A percentile compares a stretch with the other conserved stretches of the same genome.
Evolutionary conservation across 2,797 vertebrate genomes (phyloP).

Genomic region (Sebastes paucispinis): DNA sequence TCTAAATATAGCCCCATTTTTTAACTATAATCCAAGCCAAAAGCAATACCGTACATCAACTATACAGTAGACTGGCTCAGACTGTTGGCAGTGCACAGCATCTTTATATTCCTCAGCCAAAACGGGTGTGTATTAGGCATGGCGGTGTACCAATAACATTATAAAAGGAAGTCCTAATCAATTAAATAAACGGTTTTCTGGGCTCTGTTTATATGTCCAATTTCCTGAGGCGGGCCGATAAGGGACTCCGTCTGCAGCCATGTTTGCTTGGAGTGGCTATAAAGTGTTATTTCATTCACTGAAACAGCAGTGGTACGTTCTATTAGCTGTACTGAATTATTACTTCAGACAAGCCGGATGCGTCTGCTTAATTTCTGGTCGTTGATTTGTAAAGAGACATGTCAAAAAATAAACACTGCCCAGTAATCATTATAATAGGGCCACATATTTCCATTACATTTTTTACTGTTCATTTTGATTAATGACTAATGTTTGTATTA

Average conservation of each 20-base stretch:
- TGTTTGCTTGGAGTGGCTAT: conserved; percentile 46
- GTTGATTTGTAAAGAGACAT: not conserved
- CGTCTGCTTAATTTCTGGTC: conserved; percentile 16
- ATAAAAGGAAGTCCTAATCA: conserved; percentile 45
- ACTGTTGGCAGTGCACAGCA: not conserved
- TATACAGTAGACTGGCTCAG: not conserved
- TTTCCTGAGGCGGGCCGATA: conserved; percentile 44
- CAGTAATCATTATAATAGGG: not conserved
- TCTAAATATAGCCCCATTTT: not conserved
- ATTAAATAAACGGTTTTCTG: conserved; percentile 51
- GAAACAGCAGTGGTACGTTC: conserved; percentile 20
- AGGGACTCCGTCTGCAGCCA: conserved; percentile 12
- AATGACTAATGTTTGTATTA: not conserved
- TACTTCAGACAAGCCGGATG: not conserved
- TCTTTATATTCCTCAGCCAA: conserved; percentile 9
- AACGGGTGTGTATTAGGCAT: conserved; percentile 13
- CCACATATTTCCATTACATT: not conserved
- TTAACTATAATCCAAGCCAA: conserved; percentile 3
- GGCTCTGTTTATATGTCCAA: conserved; percentile 29
- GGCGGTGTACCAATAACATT: conserved; percentile 13
- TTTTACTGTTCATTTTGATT: not conserved
- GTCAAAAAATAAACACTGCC: not conserved
- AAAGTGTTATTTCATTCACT: conserved; percentile 37
- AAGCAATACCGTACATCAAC: not conserved
- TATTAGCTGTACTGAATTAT: conserved; percentile 29